Evolutionary conservation across 2,113 vertebrate species (phyloP), one percentile per base, ranked within the genome.

Genomic region (Dipodomys merriami): DNA sequence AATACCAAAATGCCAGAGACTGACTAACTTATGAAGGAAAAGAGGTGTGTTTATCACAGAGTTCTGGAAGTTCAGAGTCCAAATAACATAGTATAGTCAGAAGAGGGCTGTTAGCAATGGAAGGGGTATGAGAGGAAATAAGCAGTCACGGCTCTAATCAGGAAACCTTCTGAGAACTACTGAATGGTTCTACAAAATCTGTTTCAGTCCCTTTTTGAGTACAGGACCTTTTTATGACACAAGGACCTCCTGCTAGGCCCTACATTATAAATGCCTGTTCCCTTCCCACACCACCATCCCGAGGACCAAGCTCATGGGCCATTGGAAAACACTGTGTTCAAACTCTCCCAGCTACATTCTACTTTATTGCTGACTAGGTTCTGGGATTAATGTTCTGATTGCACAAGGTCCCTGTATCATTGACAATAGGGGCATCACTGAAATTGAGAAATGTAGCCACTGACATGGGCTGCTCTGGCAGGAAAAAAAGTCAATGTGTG

Each of bases 371-470:
- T 57, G 53, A 57, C 53, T 13, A 57, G 53, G 15, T 57, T 57
- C 53, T 57, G 53, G 53, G 13, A 16, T 57, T 57, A 57, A 15
- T 57, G 15, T 57, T 57, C 53, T 16, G 15, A 57, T 57, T 16
- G 53, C 53, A 57, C 53, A 57, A 16, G 53, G 53, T 9, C 46
- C 16, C 46, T 93, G 18, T 29, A n/a, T 30, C 60, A 79, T 80
- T 68, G 46, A 53, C 1, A 44, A 64, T 62, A 68, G 33, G n/a
- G 87, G 39, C 25, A 27, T 78, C 35, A 91, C 25, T 72, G 72
- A 89, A 94, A 90, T 81, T 33, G 83, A 88, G n/a, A 76, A 79
- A 80, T 30, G 7, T 22, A 30, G 30, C 35, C 2, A 92, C 69
- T 76, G 76, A 77, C 19, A 57, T 27, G 85, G 39, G 77, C 71